Evolutionary conservation across 2,797 vertebrate genomes (phyloP).

Genomic region (Cuniculus paca): DNA sequence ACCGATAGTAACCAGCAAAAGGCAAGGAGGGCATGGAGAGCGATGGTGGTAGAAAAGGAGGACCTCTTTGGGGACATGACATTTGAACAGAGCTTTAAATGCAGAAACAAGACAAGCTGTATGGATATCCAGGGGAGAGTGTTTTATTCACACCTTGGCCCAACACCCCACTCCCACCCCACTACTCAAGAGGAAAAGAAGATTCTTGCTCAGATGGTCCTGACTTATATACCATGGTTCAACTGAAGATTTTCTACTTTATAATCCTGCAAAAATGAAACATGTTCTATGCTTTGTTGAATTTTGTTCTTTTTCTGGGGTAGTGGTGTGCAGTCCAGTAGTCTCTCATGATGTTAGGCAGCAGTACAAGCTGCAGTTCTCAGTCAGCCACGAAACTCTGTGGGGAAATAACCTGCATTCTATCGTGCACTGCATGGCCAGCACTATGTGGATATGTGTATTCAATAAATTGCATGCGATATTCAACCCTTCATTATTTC

Average conservation of each 20-base stretch:
- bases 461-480: not conserved
- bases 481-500: not conserved
- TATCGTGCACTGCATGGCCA: not conserved
- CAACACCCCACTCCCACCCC: not conserved
- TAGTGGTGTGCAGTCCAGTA: rapidly evolving
- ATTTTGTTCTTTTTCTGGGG: not conserved
- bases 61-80: not conserved
- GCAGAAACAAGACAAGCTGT: not conserved
- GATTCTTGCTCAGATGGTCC: not conserved
- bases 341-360: not conserved
- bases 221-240: not conserved
- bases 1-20: not conserved
- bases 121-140: not conserved
- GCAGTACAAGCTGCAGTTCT: not conserved
- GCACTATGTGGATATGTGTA: not conserved
- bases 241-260: not conserved
- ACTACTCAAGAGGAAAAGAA: conserved; percentile 41
- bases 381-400: not conserved
- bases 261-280: not conserved
- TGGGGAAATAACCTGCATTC: rapidly evolving
- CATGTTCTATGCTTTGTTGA: not conserved
- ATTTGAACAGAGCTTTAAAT: not conserved
- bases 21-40: rapidly evolving
- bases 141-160: not conserved
- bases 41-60: not conserved